phyloP scores from a whole-genome alignment of 2,888 invertebrate species.

The Macrophya alboannulata region DNA sequence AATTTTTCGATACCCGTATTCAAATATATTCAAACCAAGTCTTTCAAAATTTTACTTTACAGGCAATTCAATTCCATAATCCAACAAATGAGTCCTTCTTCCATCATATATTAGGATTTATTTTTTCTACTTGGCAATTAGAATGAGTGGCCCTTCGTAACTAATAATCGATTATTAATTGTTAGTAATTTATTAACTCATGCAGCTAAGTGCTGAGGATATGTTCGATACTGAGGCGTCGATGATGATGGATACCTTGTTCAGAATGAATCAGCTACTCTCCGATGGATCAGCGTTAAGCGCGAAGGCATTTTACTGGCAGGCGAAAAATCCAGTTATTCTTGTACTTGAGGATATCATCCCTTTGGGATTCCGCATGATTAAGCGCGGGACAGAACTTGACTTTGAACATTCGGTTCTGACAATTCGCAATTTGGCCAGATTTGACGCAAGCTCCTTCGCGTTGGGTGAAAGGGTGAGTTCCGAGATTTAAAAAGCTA shows the following conservation, averaged over 20 bases:
- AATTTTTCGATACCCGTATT: neutral
- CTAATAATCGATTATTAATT: neutral
- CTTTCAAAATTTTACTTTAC: neutral
- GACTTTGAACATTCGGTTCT: conserved; percentile 80
- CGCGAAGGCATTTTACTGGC: conserved; percentile 20
- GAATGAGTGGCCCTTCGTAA: neutral
- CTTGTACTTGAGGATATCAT: conserved; percentile 80
- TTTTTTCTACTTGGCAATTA: neutral
- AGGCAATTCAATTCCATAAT: conserved; percentile 7
- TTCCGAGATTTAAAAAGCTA: neutral
- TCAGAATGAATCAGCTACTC: conserved; percentile 41
- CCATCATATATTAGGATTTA: neutral
- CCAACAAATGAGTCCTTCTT: neutral
- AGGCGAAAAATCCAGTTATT: conserved; percentile 15
- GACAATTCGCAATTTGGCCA: conserved; percentile 79
- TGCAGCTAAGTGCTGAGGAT: neutral
- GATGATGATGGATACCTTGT: conserved; percentile 32
- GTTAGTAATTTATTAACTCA: neutral
- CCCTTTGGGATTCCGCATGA: conserved; percentile 79
- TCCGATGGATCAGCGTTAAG: conserved; percentile 19
- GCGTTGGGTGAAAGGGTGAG: conserved; percentile 79
- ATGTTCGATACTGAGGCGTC: conserved; percentile 34
- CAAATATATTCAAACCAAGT: neutral
- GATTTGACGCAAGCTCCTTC: conserved; percentile 81
- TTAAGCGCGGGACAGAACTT: conserved; percentile 79